These are phyloP conservation scores for Lepus europaeus DNA, from an alignment of 2,113 vertebrate species.

Conservation along the genomic window DNA sequence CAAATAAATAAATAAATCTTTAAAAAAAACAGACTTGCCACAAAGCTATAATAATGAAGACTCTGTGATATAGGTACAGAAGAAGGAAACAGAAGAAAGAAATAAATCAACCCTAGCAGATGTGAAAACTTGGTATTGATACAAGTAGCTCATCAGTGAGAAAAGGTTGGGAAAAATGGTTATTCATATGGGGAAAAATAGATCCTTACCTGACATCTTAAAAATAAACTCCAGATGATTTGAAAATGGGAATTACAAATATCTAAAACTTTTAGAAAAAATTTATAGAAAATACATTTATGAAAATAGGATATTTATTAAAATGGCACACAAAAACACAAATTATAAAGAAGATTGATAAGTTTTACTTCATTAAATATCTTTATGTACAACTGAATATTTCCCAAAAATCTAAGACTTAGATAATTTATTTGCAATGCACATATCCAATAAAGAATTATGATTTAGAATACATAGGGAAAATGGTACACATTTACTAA, in stretches of 20 bases:
- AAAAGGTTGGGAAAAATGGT: neutral
- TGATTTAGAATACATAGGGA: neutral
- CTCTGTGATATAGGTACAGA: neutral
- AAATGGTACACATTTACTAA: neutral
- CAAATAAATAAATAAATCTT: no score
- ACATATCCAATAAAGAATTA: neutral
- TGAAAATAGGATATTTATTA: neutral
- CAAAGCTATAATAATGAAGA: neutral
- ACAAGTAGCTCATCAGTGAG: neutral
- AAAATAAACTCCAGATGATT: neutral
- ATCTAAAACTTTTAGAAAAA: conserved; percentile 18
- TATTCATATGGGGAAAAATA: neutral
- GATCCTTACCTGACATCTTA: neutral
- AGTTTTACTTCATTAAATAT: neutral
- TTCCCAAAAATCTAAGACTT: neutral
- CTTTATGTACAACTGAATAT: neutral
- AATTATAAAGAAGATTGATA: neutral
- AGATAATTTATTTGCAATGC: neutral
- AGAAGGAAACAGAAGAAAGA: neutral
- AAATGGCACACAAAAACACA: conserved; percentile 10
- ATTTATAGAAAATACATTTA: conserved; percentile 13
- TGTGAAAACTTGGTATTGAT: neutral
- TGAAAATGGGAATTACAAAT: neutral
- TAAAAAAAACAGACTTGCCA: neutral
- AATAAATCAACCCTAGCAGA: neutral